Evolutionary conservation across 2,888 invertebrate species (phyloP), one percentile per base, ranked within the genome.

Genomic region (Lottia gigantea): DNA sequence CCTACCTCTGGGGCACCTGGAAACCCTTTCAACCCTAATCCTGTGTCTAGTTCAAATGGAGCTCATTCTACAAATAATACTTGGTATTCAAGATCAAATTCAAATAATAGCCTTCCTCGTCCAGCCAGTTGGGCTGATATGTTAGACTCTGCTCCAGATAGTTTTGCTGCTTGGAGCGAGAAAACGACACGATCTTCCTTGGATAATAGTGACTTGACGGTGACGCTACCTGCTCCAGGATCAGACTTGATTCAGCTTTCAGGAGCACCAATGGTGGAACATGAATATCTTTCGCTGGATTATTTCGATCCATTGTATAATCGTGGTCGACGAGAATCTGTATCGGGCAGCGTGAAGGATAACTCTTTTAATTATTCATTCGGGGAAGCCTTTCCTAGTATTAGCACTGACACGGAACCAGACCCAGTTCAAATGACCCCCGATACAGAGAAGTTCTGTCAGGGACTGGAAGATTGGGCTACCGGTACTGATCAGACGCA

Each of bases 241-340:
- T 76, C 71, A 74, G 81, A 84, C 69, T 74, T 84, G n/a, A 83
- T 84, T 46, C 74, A 82, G 64, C 70, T 80, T 72, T 23, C 46
- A 72, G 66, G 65, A 71, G 71, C 75, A 12, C 70, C 76, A 40
- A 79, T 78, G 55, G 82, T 82, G 31, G 82, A 81, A 31, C 73
- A 76, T 63, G 84, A 84, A 61, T 84, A 84, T 74, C 78, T 84
- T n/a, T 81, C 83, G 11, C 68, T 84, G 63, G 81, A 82, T 47
- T 82, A 77, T 64, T 84, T 84, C 78, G 84, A 84, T 69, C 84
- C 84, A 1, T 66, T 84, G n/a, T 83, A 83, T 71, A 71, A 73
- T 61, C 78, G 79, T 67, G 82, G 80, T 8, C 66, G 84, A 23
- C 79, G 78, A 46, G 79, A 81, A 47, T 84, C 83, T 12, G 70